Evolutionary conservation across 64 coral and sea anemone species (phyloP).

Genomic region (Anthopleura sola): DNA sequence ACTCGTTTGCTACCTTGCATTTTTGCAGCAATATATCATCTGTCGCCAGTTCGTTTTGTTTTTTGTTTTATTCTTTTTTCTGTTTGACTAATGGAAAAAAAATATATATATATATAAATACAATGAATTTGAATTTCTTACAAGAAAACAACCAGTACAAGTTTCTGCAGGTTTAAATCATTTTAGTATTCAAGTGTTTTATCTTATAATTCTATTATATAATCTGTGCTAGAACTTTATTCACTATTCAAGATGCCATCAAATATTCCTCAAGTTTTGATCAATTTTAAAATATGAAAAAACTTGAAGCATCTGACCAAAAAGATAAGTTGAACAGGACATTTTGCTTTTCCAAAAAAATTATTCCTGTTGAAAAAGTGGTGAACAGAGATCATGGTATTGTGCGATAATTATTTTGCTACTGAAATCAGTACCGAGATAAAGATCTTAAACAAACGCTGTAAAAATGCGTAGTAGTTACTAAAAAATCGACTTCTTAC

Average conservation of each 20-base stretch:
- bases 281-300: not conserved
- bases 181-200: no score
- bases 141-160: no score
- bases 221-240: no score
- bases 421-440: not conserved
- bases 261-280: not conserved
- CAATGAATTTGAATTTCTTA: no score
- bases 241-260: not conserved
- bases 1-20: no score
- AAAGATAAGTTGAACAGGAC: not conserved
- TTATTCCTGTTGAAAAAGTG: not conserved
- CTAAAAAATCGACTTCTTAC: not conserved
- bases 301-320: not conserved
- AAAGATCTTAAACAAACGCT: not conserved
- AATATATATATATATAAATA: no score
- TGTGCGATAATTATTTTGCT: not conserved
- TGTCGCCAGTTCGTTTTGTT: no score
- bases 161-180: no score
- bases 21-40: no score
- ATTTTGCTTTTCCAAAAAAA: not conserved
- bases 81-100: no score
- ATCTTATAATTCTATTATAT: no score
- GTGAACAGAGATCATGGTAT: not conserved
- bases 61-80: no score
- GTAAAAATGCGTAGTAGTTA: not conserved